A percentile compares a stretch with the other conserved stretches of the same genome.
These are phyloP conservation scores for Sardina pilchardus DNA, from an alignment of 2,113 vertebrate genomes.

Conservation along the genomic window DNA sequence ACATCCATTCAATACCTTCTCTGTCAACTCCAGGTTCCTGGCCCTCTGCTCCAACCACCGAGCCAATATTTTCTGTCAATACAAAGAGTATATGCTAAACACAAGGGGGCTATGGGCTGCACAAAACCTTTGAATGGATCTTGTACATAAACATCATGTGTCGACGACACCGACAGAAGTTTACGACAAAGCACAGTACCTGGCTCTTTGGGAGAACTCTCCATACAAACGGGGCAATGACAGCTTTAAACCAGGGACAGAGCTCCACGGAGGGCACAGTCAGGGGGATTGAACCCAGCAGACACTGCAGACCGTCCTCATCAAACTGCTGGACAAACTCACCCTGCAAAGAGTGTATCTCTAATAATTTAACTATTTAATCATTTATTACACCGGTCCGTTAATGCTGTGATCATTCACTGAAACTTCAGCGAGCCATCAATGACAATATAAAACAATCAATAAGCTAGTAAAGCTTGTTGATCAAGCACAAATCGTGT, in stretches of 20 bases:
- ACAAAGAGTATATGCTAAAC: neutral
- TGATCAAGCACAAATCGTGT: neutral
- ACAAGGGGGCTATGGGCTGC: neutral
- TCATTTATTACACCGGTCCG: too few species aligned
- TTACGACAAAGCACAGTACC: conserved; percentile 62
- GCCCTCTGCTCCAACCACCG: conserved; percentile 89
- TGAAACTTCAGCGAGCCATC: too few species aligned
- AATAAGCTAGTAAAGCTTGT: neutral
- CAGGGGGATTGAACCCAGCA: conserved; percentile 79
- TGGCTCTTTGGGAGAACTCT: conserved; percentile 80
- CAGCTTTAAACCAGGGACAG: conserved; percentile 84
- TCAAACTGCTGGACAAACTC: conserved; percentile 81
- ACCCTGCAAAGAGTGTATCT: conserved; percentile 68
- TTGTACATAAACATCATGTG: neutral
- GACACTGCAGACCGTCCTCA: conserved; percentile 74
- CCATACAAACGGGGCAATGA: conserved; percentile 86
- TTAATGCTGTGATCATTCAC: neutral
- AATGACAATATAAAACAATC: neutral
- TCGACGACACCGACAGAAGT: neutral
- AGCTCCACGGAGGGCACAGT: conserved; percentile 77
- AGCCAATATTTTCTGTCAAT: conserved; percentile 81
- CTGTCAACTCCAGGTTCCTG: conserved; percentile 89
- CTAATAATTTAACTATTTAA: neutral
- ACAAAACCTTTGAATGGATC: neutral
- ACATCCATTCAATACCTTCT: conserved; percentile 78